Evolutionary conservation across 2,888 invertebrate species (phyloP).

Genomic region (Frankliniella intonsa): DNA sequence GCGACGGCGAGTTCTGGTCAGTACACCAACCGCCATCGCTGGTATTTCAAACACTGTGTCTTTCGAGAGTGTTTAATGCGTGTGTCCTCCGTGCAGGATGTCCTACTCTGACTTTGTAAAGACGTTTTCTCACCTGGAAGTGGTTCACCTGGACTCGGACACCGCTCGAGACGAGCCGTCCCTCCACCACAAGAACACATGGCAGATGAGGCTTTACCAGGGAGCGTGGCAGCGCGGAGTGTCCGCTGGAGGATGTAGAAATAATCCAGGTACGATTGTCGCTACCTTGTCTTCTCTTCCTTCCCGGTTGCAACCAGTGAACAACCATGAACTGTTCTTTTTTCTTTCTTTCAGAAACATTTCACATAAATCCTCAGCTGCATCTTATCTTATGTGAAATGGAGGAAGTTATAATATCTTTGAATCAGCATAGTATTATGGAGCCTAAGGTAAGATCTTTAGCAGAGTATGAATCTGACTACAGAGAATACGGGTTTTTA

Average conservation of each 20-base stretch:
- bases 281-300: conserved; percentile 24
- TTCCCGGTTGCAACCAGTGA: conserved; percentile 33
- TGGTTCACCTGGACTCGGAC: conserved; percentile 80
- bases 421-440: conserved; percentile 86
- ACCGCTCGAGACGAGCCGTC: conserved; percentile 80
- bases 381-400: conserved; percentile 72
- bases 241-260: conserved; percentile 84
- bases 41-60: too few relatives aligned
- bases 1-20: conserved; percentile 70
- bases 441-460: conserved; percentile 69
- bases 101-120: conserved; percentile 75
- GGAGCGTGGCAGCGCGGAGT: conserved; percentile 84
- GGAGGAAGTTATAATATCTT: conserved; percentile 76
- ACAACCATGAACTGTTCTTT: neutral
- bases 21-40: conserved; percentile 30
- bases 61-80: neutral
- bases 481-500: neutral
- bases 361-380: conserved; percentile 89
- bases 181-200: conserved; percentile 69
- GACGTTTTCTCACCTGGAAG: conserved; percentile 75
- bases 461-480: conserved; percentile 19
- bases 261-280: conserved; percentile 61
- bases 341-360: conserved; percentile 60
- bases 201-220: conserved; percentile 84
- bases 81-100: conserved; percentile 58